Base-by-base conservation (phyloP, 2,888 invertebrate species). In the Girardia tigrina region DNA sequence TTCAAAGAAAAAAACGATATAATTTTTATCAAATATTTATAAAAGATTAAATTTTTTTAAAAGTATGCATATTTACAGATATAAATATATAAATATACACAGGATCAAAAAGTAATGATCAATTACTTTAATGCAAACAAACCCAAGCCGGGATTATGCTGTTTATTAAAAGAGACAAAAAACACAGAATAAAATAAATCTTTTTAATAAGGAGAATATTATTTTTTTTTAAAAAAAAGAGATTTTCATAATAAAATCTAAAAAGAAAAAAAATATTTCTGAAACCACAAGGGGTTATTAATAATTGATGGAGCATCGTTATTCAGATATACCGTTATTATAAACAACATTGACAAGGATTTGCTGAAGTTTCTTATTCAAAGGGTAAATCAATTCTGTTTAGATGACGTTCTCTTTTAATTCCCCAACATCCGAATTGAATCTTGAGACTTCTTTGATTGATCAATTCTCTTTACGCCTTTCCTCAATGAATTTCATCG, bases 311-410 rank as follows among this genome's bases (percentile, higher is more conserved):
- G 56, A 56, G n/a, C n/a, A 56, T 56, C 23, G 56, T 56, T 56
- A 23, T 56, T 56, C n/a, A 20, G 56, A 56, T 56, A 56, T 23
- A 56, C 23, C 23, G 56, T 56, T 56, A 56, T 4, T n/a, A 56
- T 56, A 56, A 56, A 56, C 56, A 56, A 56, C 56, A 12, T 56
- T 56, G 56, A 56, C 56, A 56, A 56, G 56, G 56, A 56, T 56
- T 56, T 56, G n/a, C 56, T 12, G 56, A 56, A 56, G 8, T 56
- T 56, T 56, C 36, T 36, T 36, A 36, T 36, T 56, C 6, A 16
- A 56, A 56, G 23, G n/a, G 20, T 56, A 56, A 56, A 56, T 56
- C 56, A 12, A 56, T 56, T 56, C 56, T 56, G 56, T 56, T 56
- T 56, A 23, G 56, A 56, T 56, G 56, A 20, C 56, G 56, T 56